Base-by-base conservation (phyloP, 2,888 invertebrate species). In the Hanleya hanleyi region DNA sequence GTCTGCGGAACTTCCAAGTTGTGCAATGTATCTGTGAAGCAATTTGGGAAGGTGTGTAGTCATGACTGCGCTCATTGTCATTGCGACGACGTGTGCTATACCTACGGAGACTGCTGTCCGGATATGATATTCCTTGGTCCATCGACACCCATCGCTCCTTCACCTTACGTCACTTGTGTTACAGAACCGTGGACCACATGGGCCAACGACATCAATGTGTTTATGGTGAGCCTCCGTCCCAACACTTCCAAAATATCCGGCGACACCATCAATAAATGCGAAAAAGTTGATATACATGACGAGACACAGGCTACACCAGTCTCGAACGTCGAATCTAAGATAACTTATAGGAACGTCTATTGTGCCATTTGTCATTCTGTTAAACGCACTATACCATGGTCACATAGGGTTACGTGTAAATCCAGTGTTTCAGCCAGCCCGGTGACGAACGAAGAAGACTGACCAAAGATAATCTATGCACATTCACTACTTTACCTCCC, bases 31-130 rank as follows among this genome's bases (percentile, higher is more conserved):
- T n/a, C 51, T n/a, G 12, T 26, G 51, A 9, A 7, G 9, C 9
- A n/a, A 26, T 18, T 15, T 15, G 15, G 4, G 15, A 3, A 32
- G 22, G 15, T 22, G 2, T 7, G 57, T 26, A 7, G 70, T 33
- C 18, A 38, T 32, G 6, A 38, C n/a, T 80, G 80, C 41, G 22
- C 70, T 3, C 72, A 74, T 2, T 80, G 80, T 38, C 73, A 76
- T 35, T 80, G 80, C 29, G 80, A 80, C 67, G 61, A 73, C 22
- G 41, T 61, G 29, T 80, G 80, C 49, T 35, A 29, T 5, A 29
- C 38, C 32, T 78, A 71, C 50, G 75, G 71, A 9, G 80, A 80
- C 62, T 80, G 80, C 47, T 80, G 80, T 57, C 78, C 80, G 0
- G 77, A 80, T 32, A 51, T 69, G 35, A 71, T 68, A 6, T 33